Evolutionary conservation across 2,888 invertebrate genomes (phyloP).

Genomic region (Nomada hirtipes): DNA sequence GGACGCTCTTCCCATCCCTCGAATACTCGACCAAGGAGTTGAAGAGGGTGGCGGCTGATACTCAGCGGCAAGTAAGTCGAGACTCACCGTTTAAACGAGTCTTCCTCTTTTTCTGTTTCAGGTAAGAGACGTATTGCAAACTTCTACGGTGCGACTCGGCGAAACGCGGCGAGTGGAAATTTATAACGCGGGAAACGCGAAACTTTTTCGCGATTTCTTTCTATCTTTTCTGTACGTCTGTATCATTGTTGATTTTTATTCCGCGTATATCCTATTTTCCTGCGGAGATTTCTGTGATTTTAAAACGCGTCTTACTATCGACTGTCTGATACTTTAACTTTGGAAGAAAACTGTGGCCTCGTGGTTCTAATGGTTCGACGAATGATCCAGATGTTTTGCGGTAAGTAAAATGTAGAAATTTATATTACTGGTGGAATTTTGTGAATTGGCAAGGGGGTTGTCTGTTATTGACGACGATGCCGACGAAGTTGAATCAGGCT

Average conservation of each 20-base stretch:
- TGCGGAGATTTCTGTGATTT: background rate
- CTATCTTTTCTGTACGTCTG: background rate
- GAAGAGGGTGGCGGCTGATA: conserved; percentile 47
- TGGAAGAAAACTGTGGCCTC: too few relatives aligned
- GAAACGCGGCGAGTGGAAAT: conserved; percentile 59
- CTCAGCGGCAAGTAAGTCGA: conserved; percentile 10
- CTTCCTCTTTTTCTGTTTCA: conserved; percentile 66
- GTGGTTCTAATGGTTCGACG: too few relatives aligned
- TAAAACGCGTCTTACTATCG: background rate
- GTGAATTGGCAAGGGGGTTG: background rate
- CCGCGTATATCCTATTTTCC: background rate
- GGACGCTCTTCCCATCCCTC: conserved; percentile 33
- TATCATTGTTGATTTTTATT: background rate
- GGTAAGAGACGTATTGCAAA: conserved; percentile 70
- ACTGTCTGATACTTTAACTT: too few relatives aligned
- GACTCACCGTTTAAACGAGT: conserved; percentile 54
- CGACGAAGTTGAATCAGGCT: background rate
- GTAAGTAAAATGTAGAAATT: background rate
- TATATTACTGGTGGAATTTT: background rate
- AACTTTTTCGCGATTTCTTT: background rate
- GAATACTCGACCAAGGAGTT: too few relatives aligned
- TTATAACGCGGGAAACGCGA: conserved; percentile 10
- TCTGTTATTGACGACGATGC: conserved; percentile 13
- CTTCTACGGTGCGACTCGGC: conserved; percentile 15
- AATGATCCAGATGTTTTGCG: background rate